Evolutionary conservation across 1,140 invertebrate genomes (phyloP), one percentile per base, ranked within the genome.

Genomic region (Drosophila albomicans): DNA sequence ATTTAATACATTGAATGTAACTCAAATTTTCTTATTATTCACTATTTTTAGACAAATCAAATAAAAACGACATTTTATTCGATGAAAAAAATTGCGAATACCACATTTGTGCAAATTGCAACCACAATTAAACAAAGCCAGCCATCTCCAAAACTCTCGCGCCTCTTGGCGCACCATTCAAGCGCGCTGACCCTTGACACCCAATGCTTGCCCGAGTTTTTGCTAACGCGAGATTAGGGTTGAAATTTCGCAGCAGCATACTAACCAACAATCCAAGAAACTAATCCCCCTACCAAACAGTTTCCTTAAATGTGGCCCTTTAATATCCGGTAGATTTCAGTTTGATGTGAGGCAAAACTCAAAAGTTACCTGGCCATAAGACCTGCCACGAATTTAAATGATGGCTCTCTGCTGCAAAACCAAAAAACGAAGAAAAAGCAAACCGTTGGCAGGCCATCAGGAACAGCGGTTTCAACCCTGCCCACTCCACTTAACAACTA

Each of bases 351-450:
- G 10, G 32, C 10, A 32, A 45, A 58, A 77, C 70, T 78, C 56
- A 82, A 87, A 86, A 78, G 72, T 82, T 88, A 70, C 64, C 76
- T 74, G 77, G 48, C 51, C 76, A 82, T 88, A 80, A 82, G 88
- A 87, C 84, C 70, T 75, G 84, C 74, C 68, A 54, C 71, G 78
- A 69, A 89, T 89, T 89, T 89, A 84, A 84, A 89, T 84, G 85
- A 89, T 89, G 72, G 67, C 51, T 38, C 32, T 54, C n/a, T 25
- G 41, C 32, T 38, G 25, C 48, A 56, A 20, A 70, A 49, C 35
- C 63, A 57, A 10, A 35, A 41, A 52, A 51, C 1, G n/a, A 51
- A 28, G 16, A 56, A 41, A 11, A 32, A 35, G 8, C 1, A 63
- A 58, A 49, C 63, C 49, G 64, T 79, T 84, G 65, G 73, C 81